Percentiles rank a stretch among this genome's conserved stretches.
phyloP scores from a whole-genome alignment of 2,888 invertebrate genomes.

The Spialia ferax region DNA sequence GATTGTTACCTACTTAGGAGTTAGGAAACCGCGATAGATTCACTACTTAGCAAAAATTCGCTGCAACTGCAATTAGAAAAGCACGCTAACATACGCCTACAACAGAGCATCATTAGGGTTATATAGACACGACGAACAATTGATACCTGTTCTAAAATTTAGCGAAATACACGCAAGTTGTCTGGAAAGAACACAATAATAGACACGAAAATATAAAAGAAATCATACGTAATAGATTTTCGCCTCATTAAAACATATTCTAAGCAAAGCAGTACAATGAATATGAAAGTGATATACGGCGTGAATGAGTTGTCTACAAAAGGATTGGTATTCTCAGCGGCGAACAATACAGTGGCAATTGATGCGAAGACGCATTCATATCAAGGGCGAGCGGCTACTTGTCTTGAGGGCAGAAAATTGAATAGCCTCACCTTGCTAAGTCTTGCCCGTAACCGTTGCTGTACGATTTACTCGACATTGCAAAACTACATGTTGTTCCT shows the following conservation, averaged over 20 bases:
- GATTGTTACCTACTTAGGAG: no score
- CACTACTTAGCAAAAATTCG: not conserved
- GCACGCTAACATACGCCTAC: no score
- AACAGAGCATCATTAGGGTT: no score
- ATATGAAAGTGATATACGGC: conserved; percentile 37
- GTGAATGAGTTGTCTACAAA: conserved; percentile 30
- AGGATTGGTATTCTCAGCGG: conserved; percentile 32
- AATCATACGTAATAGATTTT: conserved; percentile 2
- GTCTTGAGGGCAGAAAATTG: conserved; percentile 29
- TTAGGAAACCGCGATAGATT: not conserved
- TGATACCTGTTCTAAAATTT: no score
- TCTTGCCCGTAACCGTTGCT: no score
- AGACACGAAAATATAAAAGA: not conserved
- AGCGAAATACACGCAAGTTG: not conserved
- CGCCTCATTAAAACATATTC: conserved; percentile 14
- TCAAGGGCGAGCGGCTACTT: conserved; percentile 57
- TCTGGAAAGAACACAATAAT: not conserved
- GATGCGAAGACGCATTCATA: conserved; percentile 54
- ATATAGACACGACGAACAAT: no score
- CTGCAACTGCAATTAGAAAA: not conserved
- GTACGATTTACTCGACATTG: not conserved
- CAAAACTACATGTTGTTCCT: not conserved
- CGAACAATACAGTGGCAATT: conserved; percentile 37
- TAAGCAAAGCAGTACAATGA: conserved; percentile 21
- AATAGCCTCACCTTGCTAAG: conserved; percentile 34